Conservation (phyloP, 2,888 invertebrate genomes). For the Epinotia demarniana region DNA sequence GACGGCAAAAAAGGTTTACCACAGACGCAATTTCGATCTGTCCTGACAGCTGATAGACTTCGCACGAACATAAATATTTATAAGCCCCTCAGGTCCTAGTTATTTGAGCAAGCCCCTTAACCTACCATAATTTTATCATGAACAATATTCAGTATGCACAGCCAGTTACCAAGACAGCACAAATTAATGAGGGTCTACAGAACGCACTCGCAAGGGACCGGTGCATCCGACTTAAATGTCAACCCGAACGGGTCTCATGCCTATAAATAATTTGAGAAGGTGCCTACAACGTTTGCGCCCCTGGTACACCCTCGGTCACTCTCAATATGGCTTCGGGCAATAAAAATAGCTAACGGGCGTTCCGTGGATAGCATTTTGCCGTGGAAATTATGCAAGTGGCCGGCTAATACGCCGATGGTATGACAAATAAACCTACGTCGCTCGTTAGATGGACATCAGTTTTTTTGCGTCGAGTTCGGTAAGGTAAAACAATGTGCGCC, state of each 20-base stretch:
- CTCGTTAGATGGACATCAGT: conserved; percentile 26
- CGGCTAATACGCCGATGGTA: conserved; percentile 48
- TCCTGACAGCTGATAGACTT: conserved; percentile 37
- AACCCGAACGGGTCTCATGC: conserved; percentile 68
- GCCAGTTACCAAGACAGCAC: conserved; percentile 67
- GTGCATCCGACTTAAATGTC: conserved; percentile 80
- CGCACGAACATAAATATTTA: conserved; percentile 45
- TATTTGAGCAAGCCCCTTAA: conserved; percentile 42
- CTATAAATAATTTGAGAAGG: conserved; percentile 79
- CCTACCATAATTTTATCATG: conserved; percentile 52
- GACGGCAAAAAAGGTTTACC: conserved; percentile 19
- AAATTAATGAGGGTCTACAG: conserved; percentile 71
- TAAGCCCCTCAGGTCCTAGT: conserved; percentile 42
- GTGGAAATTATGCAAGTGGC: conserved; percentile 64
- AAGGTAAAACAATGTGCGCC: conserved; percentile 26
- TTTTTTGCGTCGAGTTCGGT: conserved; percentile 20
- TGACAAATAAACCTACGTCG: conserved; percentile 46
- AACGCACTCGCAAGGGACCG: conserved; percentile 59
- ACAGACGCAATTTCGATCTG: conserved; percentile 33
- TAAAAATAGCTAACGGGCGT: conserved; percentile 70
- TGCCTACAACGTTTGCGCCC: conserved; percentile 63
- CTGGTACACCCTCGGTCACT: conserved; percentile 55
- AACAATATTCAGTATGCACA: conserved; percentile 56
- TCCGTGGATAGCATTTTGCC: conserved; percentile 50
- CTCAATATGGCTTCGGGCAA: conserved; percentile 72